These are phyloP conservation scores for Cnemophilus loriae DNA, from an alignment of 2,113 vertebrate genomes.

Conservation along the genomic window DNA sequence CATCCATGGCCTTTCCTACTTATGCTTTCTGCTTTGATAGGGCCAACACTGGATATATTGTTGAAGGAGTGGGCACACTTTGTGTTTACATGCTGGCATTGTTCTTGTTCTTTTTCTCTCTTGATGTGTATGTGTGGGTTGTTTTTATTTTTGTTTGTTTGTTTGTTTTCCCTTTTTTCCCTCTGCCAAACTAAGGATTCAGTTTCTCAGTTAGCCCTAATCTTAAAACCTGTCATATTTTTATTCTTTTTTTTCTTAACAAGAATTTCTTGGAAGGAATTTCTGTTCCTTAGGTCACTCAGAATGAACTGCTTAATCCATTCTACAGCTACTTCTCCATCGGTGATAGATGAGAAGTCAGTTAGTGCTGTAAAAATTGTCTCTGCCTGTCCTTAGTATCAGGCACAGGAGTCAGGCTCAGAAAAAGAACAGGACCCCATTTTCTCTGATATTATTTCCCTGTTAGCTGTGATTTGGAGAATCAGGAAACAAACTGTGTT, in stretches of 20 bases:
- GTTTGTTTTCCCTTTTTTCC: not conserved
- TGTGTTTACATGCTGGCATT: not conserved
- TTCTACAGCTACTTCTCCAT: not conserved
- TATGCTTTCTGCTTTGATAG: not conserved
- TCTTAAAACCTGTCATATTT: not conserved
- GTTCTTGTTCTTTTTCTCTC: not conserved
- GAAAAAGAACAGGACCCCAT: not conserved
- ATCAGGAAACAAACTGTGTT: not conserved
- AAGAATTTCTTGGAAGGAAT: not conserved
- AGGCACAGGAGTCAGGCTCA: not conserved
- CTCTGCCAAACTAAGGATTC: not conserved
- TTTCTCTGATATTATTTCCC: not conserved
- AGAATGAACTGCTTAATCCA: not conserved
- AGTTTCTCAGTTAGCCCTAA: not conserved
- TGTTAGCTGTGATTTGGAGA: not conserved
- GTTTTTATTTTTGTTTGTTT: not conserved
- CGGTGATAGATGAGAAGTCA: not conserved
- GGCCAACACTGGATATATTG: fast-evolving
- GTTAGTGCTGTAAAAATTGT: not conserved
- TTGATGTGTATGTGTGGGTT: not conserved
- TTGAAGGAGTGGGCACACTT: not conserved
- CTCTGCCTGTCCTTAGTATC: not conserved
- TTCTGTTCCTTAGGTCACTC: not conserved
- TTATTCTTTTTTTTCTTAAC: not conserved
- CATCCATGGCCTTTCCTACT: not conserved